phyloP scores from a whole-genome alignment of 2,113 vertebrate species.

The Marmota flaviventris region DNA sequence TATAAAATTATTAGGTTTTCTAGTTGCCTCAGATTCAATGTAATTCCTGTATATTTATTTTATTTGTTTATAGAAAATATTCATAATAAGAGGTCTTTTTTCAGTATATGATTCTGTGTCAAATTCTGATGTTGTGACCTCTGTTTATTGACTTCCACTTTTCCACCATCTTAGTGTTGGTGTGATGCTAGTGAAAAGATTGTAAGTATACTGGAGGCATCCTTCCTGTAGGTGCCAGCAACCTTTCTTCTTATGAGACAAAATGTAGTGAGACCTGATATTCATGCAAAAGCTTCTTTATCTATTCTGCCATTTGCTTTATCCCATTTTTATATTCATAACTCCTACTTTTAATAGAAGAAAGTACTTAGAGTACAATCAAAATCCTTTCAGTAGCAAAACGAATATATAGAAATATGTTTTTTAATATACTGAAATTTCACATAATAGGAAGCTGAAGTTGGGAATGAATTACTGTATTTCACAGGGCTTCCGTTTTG shows the following conservation, averaged over 20 bases:
- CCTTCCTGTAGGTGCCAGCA: not conserved
- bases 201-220: not conserved
- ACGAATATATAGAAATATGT: not conserved
- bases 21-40: not conserved
- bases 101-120: not conserved
- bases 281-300: not conserved
- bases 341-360: not conserved
- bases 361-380: not conserved
- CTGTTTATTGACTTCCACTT: not conserved
- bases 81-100: not conserved
- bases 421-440: constrained; percentile 14
- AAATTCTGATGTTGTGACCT: not conserved
- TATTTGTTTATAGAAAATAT: not conserved
- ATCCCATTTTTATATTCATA: not conserved
- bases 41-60: not conserved
- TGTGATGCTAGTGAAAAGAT: not conserved
- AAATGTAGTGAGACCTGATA: not conserved
- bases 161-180: not conserved
- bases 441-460: not conserved
- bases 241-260: not conserved
- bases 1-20: not conserved
- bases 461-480: not conserved
- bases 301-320: constrained; percentile 13
- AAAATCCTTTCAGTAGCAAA: constrained; percentile 21
- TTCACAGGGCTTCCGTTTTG: not conserved